A percentile compares a stretch with the other conserved stretches of the same genome.
phyloP scores from a whole-genome alignment of 2,113 vertebrate species.

The Pongo abelii region DNA sequence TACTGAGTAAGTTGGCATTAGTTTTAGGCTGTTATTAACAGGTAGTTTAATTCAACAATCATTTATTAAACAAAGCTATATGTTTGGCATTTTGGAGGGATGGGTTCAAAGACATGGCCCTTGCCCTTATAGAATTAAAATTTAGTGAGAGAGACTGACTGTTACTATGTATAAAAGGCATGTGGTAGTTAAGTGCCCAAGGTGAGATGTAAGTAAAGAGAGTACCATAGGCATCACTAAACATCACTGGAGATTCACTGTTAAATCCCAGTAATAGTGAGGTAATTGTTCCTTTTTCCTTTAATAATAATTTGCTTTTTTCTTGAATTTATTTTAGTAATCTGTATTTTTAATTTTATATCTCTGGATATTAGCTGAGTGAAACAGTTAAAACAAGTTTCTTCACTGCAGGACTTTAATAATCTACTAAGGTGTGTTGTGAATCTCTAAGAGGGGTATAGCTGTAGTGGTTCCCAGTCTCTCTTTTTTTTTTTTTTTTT shows the following conservation, averaged over 20 bases:
- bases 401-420: not conserved
- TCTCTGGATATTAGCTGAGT: not conserved
- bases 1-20: not conserved
- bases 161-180: not conserved
- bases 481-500: not conserved
- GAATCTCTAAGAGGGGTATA: not conserved
- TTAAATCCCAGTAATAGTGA: not conserved
- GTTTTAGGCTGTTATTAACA: not conserved
- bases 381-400: not conserved
- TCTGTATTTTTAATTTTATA: not conserved
- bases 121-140: not conserved
- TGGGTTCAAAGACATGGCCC: not conserved
- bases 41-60: slow-evolving; percentile 27
- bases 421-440: not conserved
- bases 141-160: not conserved
- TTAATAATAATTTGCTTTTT: slow-evolving; percentile 16
- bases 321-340: not conserved
- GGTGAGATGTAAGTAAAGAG: not conserved
- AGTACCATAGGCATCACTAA: not conserved
- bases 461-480: not conserved
- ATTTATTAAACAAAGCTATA: not conserved
- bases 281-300: not conserved
- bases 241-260: not conserved
- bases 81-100: not conserved
- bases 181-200: not conserved